Conservation (phyloP, 1,140 invertebrate genomes). For the Drosophila busckii region DNA sequence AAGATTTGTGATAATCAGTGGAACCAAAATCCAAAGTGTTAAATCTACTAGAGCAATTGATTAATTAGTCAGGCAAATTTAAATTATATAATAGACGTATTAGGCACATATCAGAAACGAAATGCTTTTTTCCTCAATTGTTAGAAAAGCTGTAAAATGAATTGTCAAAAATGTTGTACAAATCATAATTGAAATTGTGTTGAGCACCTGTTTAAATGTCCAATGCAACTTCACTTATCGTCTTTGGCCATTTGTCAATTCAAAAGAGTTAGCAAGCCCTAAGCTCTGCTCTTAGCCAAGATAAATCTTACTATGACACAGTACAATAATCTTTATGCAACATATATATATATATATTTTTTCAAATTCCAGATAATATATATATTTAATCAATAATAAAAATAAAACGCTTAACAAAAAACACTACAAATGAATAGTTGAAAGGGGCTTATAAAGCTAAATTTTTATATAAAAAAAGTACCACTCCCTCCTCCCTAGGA, state of each 20-base stretch:
- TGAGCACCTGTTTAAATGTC: no score
- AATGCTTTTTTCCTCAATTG: no score
- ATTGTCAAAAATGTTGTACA: no score
- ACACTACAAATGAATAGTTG: no score
- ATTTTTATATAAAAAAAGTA: slow-evolving; percentile 8
- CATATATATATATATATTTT: slow-evolving; percentile 50
- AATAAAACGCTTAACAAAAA: slow-evolving; percentile 64
- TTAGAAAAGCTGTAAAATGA: no score
- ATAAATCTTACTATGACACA: slow-evolving; percentile 41
- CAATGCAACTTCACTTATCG: slow-evolving; percentile 2
- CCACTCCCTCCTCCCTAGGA: neutral
- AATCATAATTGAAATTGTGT: no score
- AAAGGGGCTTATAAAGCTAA: slow-evolving; percentile 30
- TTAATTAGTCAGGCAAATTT: slow-evolving; percentile 23
- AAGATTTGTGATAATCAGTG: slow-evolving; percentile 55
- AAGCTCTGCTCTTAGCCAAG: no score
- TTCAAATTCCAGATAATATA: slow-evolving; percentile 55
- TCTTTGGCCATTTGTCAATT: no score
- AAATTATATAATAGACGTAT: slow-evolving; percentile 36
- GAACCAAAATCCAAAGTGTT: slow-evolving; percentile 40
- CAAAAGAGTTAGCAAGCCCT: no score
- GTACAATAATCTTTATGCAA: slow-evolving; percentile 62
- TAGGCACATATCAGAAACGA: slow-evolving; percentile 58
- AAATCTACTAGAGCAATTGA: slow-evolving; percentile 15
- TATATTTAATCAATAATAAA: slow-evolving; percentile 63